Evolutionary conservation across 2,888 invertebrate species (phyloP).

Genomic region (Metalampra italica): DNA sequence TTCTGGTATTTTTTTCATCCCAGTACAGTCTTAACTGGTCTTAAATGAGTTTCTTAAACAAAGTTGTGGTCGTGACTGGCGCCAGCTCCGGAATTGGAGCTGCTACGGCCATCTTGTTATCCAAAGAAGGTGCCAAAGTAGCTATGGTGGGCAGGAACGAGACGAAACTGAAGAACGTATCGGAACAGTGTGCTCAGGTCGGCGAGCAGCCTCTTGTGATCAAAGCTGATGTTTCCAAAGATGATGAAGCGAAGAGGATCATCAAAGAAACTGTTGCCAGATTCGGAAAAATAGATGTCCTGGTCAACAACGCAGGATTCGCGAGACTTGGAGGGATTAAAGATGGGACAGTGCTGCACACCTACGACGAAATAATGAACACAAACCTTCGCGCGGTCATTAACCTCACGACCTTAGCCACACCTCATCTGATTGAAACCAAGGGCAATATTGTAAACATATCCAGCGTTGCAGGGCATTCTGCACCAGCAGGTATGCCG

Average conservation of each 20-base stretch:
- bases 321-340: conserved; percentile 15
- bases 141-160: conserved; percentile 34
- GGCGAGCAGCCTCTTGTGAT: conserved; percentile 25
- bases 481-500: not conserved
- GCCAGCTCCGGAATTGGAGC: conserved; percentile 40
- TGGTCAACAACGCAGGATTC: conserved; percentile 43
- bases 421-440: conserved; percentile 31
- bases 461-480: conserved; percentile 30
- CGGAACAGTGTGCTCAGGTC: conserved; percentile 18
- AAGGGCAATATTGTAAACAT: conserved; percentile 45
- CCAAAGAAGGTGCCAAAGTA: conserved; percentile 32
- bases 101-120: conserved; percentile 24
- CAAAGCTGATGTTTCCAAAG: conserved; percentile 33
- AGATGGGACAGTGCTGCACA: conserved; percentile 23
- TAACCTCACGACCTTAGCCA: conserved; percentile 28
- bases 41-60: conserved; percentile 21
- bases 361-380: conserved; percentile 32
- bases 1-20: too few relatives aligned
- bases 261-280: conserved; percentile 29
- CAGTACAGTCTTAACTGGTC: too few relatives aligned
- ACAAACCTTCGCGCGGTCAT: conserved; percentile 34
- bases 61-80: conserved; percentile 37
- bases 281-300: conserved; percentile 37
- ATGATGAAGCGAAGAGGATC: conserved; percentile 26
- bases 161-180: conserved; percentile 25